A percentile compares a stretch with the other conserved stretches of the same genome.
Conservation (phyloP, 1,140 invertebrate genomes). For the Saccostrea cuccullata region DNA sequence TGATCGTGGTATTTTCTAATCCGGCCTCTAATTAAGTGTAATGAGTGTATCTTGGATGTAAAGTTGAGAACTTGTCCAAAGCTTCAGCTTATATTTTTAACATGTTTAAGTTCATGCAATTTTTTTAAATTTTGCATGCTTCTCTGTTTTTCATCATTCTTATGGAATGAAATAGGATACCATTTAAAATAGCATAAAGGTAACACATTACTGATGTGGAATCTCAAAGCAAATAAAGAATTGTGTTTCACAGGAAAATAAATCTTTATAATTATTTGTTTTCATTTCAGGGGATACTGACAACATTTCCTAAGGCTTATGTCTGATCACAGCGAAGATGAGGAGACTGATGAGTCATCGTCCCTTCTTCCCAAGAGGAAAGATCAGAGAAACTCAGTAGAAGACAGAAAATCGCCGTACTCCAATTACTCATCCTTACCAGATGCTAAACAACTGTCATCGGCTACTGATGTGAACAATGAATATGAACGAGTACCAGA, state of each 20-base stretch:
- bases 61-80: too few relatives aligned
- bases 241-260: background rate
- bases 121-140: too few relatives aligned
- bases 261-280: background rate
- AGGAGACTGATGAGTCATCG: conserved; percentile 10
- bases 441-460: background rate
- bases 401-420: background rate
- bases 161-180: too few relatives aligned
- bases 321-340: conserved; percentile 4
- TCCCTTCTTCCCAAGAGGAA: conserved; percentile 11
- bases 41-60: too few relatives aligned
- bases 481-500: background rate
- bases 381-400: background rate
- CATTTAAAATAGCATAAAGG: too few relatives aligned
- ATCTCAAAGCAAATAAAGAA: too few relatives aligned
- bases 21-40: too few relatives aligned
- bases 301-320: background rate
- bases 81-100: too few relatives aligned
- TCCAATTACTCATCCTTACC: background rate
- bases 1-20: too few relatives aligned
- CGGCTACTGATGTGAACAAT: background rate
- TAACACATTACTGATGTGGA: too few relatives aligned
- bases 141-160: too few relatives aligned
- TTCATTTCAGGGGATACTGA: background rate
- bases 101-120: too few relatives aligned